Evolutionary conservation across 2,888 invertebrate species (phyloP), one percentile per base, ranked within the genome.

Genomic region (Tinea pellionella): DNA sequence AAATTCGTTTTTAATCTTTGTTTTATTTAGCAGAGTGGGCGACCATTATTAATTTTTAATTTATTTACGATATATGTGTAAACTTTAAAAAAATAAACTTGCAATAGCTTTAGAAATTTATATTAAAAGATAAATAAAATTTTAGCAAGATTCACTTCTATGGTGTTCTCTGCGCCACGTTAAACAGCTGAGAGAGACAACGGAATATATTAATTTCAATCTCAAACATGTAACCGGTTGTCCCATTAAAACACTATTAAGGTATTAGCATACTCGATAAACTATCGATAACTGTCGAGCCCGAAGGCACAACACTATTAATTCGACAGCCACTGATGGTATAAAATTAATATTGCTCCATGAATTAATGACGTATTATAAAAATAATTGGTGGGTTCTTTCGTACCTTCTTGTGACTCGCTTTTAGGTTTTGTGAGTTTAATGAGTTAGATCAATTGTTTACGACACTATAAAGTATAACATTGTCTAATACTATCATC

Each of bases 211-310:
- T 60, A 60, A 60, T 60, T 59, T 60, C 60, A 60, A 60, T 60
- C 60, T 56, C 56, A 72, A 77, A 68, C 71, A 68, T 66, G 63
- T 69, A 71, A 75, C 76, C 74, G 72, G 73, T 75, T 70, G 72
- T 68, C 73, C 80, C 77, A 80, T 82, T 82, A 83, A 78, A 80
- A 76, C 68, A 71, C 79, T 79, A 79, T 83, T 80, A 81, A 70
- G 64, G 69, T 70, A 82, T 83, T 83, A 76, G 74, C 80, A 83
- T 83, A 78, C 72, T 76, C 74, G 75, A 80, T 78, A 75, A 78
- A 80, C 75, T 73, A 74, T 78, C 76, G 71, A 77, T 78, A 77
- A 78, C 73, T 68, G 70, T 69, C 67, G 65, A 66, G 68, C 68
- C 30, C 43, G 16, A 66, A 66, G 68, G 70, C 70, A 70, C 75